A percentile compares a stretch with the other conserved stretches of the same genome.
These are phyloP conservation scores for Pseudorectes ferrugineus DNA, from an alignment of 2,113 vertebrate species.

Conservation along the genomic window DNA sequence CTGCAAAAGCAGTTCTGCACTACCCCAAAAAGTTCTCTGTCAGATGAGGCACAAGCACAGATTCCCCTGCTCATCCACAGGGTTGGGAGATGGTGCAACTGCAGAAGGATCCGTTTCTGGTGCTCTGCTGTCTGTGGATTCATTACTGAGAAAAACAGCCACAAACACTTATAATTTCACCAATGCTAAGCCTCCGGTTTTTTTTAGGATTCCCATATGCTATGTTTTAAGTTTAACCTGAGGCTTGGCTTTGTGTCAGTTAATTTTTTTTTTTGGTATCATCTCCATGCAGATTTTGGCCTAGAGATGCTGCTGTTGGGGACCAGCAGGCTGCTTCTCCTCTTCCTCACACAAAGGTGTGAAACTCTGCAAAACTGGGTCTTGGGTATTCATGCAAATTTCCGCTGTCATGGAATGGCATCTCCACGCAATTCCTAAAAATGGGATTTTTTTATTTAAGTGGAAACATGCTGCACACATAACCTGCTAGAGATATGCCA, in stretches of 20 bases:
- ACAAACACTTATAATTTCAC: background rate
- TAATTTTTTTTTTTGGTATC: background rate
- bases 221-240: background rate
- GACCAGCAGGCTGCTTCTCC: background rate
- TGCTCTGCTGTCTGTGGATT: background rate
- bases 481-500: background rate
- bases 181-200: background rate
- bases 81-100: background rate
- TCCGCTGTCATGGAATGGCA: accelerated
- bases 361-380: background rate
- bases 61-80: accelerated
- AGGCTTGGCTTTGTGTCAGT: background rate
- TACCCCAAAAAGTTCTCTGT: accelerated
- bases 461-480: background rate
- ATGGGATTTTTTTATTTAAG: background rate
- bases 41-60: background rate
- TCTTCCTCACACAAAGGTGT: background rate
- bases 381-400: background rate
- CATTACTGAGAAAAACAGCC: background rate
- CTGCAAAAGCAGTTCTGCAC: background rate
- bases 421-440: accelerated
- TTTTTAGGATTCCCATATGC: background rate
- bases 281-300: accelerated
- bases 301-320: background rate
- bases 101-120: background rate